phyloP scores from a whole-genome alignment of 1,140 invertebrate species.

The Ganaspis sp. region DNA sequence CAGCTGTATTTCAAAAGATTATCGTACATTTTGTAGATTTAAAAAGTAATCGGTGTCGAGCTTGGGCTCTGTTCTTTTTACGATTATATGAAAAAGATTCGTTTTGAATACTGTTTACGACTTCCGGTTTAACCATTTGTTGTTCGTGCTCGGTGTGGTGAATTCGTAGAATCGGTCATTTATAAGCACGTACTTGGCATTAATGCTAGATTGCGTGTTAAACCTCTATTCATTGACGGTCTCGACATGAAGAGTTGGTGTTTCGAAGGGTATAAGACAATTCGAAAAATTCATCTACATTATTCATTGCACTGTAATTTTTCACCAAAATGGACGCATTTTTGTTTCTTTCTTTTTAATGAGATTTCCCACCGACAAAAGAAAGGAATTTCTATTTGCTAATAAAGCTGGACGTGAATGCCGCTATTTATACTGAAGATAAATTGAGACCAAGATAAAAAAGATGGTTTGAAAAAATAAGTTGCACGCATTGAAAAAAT shows the following conservation, averaged over 20 bases:
- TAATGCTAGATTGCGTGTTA: conserved; percentile 21
- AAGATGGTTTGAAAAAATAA: neutral
- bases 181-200: conserved; percentile 9
- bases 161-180: neutral
- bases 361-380: neutral
- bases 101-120: conserved; percentile 6
- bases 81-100: neutral
- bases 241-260: neutral
- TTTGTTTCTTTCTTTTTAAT: neutral
- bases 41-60: neutral
- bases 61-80: neutral
- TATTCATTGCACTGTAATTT: neutral
- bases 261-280: conserved; percentile 6
- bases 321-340: neutral
- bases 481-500: neutral
- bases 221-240: conserved; percentile 15
- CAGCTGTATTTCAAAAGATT: too few species aligned
- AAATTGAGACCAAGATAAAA: neutral
- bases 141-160: neutral
- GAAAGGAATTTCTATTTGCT: neutral
- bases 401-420: neutral
- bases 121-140: conserved; percentile 16
- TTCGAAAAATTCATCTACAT: neutral
- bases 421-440: neutral
- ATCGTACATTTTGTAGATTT: neutral